A percentile compares a stretch with the other conserved stretches of the same genome.
These are phyloP conservation scores for Brenthis ino DNA, from an alignment of 2,888 invertebrate species.

Conservation along the genomic window DNA sequence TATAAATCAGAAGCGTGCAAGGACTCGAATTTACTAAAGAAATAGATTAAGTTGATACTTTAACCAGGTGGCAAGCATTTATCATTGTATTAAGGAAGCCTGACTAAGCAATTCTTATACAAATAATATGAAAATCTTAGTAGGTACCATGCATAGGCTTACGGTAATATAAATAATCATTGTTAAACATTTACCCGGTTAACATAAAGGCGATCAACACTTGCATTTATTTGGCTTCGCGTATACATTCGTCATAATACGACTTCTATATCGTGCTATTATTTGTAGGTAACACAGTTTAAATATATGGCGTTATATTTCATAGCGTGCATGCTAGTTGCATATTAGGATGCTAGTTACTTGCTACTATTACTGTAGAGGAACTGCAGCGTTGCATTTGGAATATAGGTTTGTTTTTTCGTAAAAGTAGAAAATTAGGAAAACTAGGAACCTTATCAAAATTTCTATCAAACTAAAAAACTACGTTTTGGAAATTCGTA, in stretches of 20 bases:
- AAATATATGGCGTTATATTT: constrained; percentile 1
- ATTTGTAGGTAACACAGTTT: constrained; percentile 1
- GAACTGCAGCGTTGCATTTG: too few relatives aligned
- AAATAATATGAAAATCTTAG: neutral
- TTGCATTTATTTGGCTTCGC: constrained; percentile 18
- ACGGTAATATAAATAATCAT: constrained; percentile 4
- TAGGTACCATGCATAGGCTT: neutral
- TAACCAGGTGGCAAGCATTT: too few relatives aligned
- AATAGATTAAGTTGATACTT: too few relatives aligned
- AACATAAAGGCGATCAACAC: constrained; percentile 16
- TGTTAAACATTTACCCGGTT: constrained; percentile 9
- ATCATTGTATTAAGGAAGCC: neutral
- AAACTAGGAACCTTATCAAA: too few relatives aligned
- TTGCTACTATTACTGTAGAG: too few relatives aligned
- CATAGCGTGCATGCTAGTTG: neutral
- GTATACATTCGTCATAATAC: neutral
- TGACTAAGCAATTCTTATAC: neutral
- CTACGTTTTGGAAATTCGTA: too few relatives aligned
- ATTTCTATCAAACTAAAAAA: too few relatives aligned
- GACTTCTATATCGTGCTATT: constrained; percentile 4
- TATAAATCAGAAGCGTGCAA: too few relatives aligned
- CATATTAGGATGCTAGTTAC: neutral
- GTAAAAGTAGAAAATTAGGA: too few relatives aligned
- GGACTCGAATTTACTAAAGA: too few relatives aligned
- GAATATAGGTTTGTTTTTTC: too few relatives aligned